Base-by-base conservation (phyloP, 1,140 invertebrate genomes). In the Drosophila funebris region DNA sequence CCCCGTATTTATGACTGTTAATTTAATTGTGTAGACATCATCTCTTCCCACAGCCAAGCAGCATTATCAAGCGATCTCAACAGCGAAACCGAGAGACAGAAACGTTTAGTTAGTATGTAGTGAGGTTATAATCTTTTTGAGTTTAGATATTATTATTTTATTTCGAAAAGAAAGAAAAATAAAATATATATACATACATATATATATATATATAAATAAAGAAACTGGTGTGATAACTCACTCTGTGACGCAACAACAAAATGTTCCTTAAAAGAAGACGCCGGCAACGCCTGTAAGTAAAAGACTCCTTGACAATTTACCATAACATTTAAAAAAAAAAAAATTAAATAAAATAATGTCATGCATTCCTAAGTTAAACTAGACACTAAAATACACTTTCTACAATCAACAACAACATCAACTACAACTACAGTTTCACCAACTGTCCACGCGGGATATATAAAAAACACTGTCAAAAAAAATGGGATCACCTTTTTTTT, bases 1-100 rank as follows among this genome's bases (percentile, higher is more conserved):
- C 54, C 71, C 37, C 31, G 18, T 43, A 44, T 54, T 52, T 58
- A 56, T 58, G 44, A 22, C 80, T 68, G 67, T 67, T 80, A 46
- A 66, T 84, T 85, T 87, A 88, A 87, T 87, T 78, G 74, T 78
- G 82, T 87, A 87, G 82, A 88, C 78, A 87, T 68, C 16, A 73
- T 87, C 61, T 87, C 66, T 87, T 87, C 77, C 52, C 82, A 87
- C 82, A 87, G 82, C 83, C 54, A 63, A 81, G 29, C 72, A 52
- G 24, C 57, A 64, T 41, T 54, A 37, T 46, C 48, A 73, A 53
- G 39, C 71, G 78, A 72, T 78, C 62, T 67, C 82, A 64, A 22
- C 61, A 61, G 37, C 73, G 62, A 71, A 56, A 73, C 58, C 68
- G 62, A 81, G 62, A 78, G 60, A 87, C 69, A 71, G 63, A 70